Evolutionary conservation across 2,113 vertebrate species (phyloP).

Genomic region (Anguilla japonica): DNA sequence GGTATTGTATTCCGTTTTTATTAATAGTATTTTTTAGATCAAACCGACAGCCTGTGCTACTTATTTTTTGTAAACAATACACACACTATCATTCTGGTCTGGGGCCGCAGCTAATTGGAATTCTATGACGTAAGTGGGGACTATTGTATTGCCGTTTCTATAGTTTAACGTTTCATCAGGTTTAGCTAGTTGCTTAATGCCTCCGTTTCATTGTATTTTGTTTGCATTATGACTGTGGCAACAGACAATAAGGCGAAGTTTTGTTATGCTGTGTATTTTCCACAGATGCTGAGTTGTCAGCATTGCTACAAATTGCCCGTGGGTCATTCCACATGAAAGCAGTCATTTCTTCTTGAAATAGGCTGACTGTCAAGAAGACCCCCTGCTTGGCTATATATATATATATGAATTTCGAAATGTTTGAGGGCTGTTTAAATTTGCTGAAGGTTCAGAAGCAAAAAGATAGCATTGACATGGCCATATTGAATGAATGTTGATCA

Average conservation of each 20-base stretch:
- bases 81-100: not conserved
- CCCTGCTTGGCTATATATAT: too few species aligned
- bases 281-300: not conserved
- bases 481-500: too few species aligned
- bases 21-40: not conserved
- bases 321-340: not conserved
- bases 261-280: not conserved
- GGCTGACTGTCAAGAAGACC: too few species aligned
- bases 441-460: too few species aligned
- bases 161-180: not conserved
- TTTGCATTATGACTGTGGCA: not conserved
- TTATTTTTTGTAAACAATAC: constrained; percentile 7
- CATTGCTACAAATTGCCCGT: not conserved
- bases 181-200: not conserved
- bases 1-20: not conserved
- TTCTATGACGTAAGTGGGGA: not conserved
- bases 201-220: not conserved
- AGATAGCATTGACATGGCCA: too few species aligned
- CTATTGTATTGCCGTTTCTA: not conserved
- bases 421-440: too few species aligned
- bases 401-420: too few species aligned
- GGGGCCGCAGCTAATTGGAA: constrained; percentile 6
- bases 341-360: not conserved
- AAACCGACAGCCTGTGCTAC: not conserved
- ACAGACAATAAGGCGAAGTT: not conserved